Percentiles rank a stretch among this genome's conserved stretches.
phyloP scores from a whole-genome alignment of 1,140 invertebrate species.

The Diorhabda sublineata region DNA sequence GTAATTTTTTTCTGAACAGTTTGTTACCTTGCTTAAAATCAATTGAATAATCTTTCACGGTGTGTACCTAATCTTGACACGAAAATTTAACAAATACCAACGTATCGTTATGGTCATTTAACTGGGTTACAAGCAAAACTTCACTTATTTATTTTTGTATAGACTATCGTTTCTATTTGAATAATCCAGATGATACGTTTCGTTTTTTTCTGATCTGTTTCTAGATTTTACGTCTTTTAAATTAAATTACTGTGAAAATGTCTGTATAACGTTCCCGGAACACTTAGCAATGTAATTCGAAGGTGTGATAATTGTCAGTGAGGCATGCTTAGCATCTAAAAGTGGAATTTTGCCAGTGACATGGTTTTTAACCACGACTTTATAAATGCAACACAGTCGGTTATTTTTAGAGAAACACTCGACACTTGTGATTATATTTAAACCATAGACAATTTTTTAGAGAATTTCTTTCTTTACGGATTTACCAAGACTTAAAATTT shows the following conservation, averaged over 20 bases:
- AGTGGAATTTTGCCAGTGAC: constrained; percentile 18
- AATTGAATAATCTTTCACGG: too few relatives aligned
- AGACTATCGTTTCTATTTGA: too few relatives aligned
- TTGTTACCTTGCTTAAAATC: too few relatives aligned
- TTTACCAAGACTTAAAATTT: not conserved
- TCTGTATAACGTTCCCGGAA: not conserved
- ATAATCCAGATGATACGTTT: too few relatives aligned
- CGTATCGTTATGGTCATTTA: too few relatives aligned
- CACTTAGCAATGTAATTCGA: constrained; percentile 6
- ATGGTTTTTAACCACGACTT: constrained; percentile 18
- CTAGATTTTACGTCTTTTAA: too few relatives aligned
- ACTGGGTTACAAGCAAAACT: too few relatives aligned
- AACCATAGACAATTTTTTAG: not conserved
- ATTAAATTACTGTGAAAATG: constrained; percentile 1
- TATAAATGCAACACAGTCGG: constrained; percentile 22
- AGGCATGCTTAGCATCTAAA: constrained; percentile 13
- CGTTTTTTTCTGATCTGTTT: too few relatives aligned
- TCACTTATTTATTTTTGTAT: too few relatives aligned
- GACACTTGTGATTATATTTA: constrained; percentile 17
- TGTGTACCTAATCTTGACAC: too few relatives aligned
- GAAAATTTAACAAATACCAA: too few relatives aligned
- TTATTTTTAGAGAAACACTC: constrained; percentile 25
- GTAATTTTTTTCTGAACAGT: too few relatives aligned
- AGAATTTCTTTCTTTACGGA: not conserved
- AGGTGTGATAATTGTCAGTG: constrained; percentile 15